Base-by-base conservation (phyloP, 2,888 invertebrate species). In the Phytoseiulus persimilis region DNA sequence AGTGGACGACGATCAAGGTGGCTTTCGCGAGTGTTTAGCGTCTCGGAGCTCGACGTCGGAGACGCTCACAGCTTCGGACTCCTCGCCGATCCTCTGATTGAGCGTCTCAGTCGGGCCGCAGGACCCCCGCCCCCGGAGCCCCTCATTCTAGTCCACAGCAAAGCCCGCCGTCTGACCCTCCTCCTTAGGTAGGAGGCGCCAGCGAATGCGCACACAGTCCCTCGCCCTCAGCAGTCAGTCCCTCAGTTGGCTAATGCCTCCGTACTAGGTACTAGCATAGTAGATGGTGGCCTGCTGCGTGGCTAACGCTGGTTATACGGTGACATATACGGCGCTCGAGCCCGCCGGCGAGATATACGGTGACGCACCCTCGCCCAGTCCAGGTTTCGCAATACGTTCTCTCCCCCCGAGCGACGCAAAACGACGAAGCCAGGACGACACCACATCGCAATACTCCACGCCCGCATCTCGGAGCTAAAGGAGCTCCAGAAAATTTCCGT, bases 311-410 rank as follows among this genome's bases (percentile, higher is more conserved):
- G 65, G 65, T 65, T 65, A 65, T 65, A 65, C 65, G 65, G 65
- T 65, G 65, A 65, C 65, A 65, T 65, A 65, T 65, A 65, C 65
- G 65, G 65, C 65, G 65, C 65, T 28, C 65, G 65, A 65, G 65
- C 65, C 18, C 65, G 65, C 28, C 65, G 2, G 65, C 65, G 65
- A 65, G 65, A 65, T 65, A 65, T 65, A 65, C 65, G 65, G 87
- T 87, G 87, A 87, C 87, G 87, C 87, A 45, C 87, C 39, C 87
- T 87, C 87, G 32, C 87, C 87, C 87, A 45, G 87, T 32, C 33
- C n/a, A 45, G 87, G 87, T 87, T 87, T 87, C 87, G 87, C 87
- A 87, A 87, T 32, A 45, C 65, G 65, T 28, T 87, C 87, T 87
- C 87, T 87, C 87, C 87, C 87, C 45, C 39, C 32, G 11, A 32